A percentile compares a stretch with the other conserved stretches of the same genome.
Conservation (phyloP, 2,113 vertebrate genomes). For the Oncorhynchus nerka region DNA sequence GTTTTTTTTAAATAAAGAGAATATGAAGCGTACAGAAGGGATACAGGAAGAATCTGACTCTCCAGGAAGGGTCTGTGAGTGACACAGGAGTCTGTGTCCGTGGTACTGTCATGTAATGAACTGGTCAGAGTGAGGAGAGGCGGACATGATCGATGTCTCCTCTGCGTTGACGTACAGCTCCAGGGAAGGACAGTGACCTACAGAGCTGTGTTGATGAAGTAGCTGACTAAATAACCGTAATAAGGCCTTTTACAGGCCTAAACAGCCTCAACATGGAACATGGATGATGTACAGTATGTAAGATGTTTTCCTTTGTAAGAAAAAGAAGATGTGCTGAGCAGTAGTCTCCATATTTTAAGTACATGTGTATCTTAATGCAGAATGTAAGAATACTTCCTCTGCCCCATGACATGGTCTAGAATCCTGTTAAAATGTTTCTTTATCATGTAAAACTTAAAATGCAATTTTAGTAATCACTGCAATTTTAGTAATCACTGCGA, state of each 20-base stretch:
- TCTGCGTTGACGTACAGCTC: slow-evolving; percentile 68
- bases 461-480: no score
- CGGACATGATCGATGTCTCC: slow-evolving; percentile 68
- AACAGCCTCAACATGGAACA: slow-evolving; percentile 27
- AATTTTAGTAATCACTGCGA: no score
- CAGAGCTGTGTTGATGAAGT: slow-evolving; percentile 71
- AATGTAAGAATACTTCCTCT: not conserved
- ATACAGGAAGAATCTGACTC: slow-evolving; percentile 3
- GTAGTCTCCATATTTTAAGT: not conserved
- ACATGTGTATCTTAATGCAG: not conserved
- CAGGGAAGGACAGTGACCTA: slow-evolving; percentile 67
- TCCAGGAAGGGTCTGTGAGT: slow-evolving; percentile 19
- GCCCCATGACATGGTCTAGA: not conserved
- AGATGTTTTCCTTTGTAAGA: not conserved
- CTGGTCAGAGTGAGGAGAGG: slow-evolving; percentile 68
- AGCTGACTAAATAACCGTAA: slow-evolving; percentile 27
- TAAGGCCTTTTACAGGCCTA: no score
- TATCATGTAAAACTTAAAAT: slow-evolving; percentile 32
- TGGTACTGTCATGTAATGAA: slow-evolving; percentile 70
- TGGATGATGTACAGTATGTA: not conserved
- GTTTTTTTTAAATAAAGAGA: not conserved
- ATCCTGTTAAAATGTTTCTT: slow-evolving; percentile 12
- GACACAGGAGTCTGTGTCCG: slow-evolving; percentile 50
- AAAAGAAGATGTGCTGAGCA: not conserved
- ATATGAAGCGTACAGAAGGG: not conserved